These are phyloP conservation scores for Pseudonaja textilis DNA, from an alignment of 2,113 vertebrate genomes.

Conservation along the genomic window DNA sequence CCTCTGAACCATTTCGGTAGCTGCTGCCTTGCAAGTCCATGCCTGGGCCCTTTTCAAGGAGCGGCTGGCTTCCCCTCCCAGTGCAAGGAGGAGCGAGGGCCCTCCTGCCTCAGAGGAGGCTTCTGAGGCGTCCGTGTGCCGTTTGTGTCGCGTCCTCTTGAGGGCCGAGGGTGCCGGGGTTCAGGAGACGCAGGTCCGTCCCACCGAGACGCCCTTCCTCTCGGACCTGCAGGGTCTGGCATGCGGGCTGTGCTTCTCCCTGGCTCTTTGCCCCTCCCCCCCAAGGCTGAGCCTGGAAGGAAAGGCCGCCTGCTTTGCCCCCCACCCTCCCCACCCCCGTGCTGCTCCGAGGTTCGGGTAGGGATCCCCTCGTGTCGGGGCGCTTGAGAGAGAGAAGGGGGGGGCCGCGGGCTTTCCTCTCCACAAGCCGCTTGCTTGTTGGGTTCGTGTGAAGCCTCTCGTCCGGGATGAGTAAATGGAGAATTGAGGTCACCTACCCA, in stretches of 20 bases:
- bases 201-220: neutral
- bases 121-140: neutral
- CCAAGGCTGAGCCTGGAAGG: neutral
- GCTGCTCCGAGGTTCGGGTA: neutral
- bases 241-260: neutral
- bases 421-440: neutral
- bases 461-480: neutral
- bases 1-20: neutral
- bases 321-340: neutral
- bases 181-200: fast-evolving
- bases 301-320: neutral
- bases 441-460: too few relatives aligned
- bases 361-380: neutral
- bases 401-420: neutral
- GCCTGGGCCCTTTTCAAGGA: neutral
- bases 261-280: neutral
- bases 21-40: neutral
- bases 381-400: neutral
- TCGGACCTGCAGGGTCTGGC: neutral
- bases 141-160: neutral
- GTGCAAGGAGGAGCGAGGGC: neutral
- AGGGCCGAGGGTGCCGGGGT: neutral
- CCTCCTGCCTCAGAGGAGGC: neutral
- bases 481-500: neutral
- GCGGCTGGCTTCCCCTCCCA: neutral